Percentiles rank a stretch among this genome's conserved stretches.
These are phyloP conservation scores for Tachysurus fulvidraco DNA, from an alignment of 2,113 vertebrate genomes.

Conservation along the genomic window DNA sequence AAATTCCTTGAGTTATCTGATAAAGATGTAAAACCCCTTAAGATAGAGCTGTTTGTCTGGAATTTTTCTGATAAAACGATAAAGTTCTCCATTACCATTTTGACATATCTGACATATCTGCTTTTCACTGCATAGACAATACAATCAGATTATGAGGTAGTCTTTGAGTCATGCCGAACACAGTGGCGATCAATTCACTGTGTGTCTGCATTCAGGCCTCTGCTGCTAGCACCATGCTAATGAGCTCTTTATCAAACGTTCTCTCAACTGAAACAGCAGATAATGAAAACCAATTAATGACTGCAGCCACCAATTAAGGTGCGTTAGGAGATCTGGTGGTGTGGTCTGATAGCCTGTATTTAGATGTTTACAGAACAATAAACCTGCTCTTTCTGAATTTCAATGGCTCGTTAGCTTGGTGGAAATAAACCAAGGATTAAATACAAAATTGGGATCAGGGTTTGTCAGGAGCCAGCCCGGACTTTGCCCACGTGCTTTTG, in stretches of 20 bases:
- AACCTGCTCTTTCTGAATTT: constrained; percentile 60
- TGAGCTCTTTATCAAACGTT: constrained; percentile 69
- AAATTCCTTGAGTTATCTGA: neutral
- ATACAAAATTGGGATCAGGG: neutral
- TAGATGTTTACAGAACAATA: constrained; percentile 34
- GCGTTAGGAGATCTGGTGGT: constrained; percentile 61
- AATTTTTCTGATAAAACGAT: neutral
- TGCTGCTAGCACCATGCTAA: constrained; percentile 64
- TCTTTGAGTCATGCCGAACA: neutral
- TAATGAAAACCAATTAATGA: constrained; percentile 77
- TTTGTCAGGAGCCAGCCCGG: too few species aligned
- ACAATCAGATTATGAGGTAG: neutral
- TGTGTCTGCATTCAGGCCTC: constrained; percentile 60
- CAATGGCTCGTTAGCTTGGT: constrained; percentile 66
- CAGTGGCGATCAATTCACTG: constrained; percentile 45
- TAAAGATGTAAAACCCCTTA: neutral
- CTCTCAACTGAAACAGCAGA: constrained; percentile 68
- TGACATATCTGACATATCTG: neutral
- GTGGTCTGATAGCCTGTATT: constrained; percentile 15
- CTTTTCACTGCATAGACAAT: neutral
- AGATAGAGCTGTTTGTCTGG: neutral
- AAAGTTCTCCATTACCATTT: neutral
- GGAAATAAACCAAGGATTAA: constrained; percentile 38
- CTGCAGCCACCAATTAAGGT: constrained; percentile 69
- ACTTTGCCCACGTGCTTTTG: neutral